Evolutionary conservation across 2,113 vertebrate genomes (phyloP).

Genomic region (Scolopax mira): DNA sequence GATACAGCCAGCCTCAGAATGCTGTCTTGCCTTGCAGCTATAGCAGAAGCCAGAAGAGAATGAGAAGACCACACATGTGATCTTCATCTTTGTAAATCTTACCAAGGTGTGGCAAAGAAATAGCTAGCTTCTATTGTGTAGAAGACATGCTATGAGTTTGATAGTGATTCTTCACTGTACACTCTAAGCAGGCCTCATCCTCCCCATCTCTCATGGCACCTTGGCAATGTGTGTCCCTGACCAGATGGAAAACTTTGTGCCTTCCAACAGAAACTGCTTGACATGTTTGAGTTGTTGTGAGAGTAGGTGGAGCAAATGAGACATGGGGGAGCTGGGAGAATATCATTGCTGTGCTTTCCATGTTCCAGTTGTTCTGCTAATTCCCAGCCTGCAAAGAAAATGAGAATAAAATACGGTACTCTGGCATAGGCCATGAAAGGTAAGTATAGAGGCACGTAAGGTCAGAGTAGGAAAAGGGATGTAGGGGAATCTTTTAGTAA

Average conservation of each 20-base stretch:
- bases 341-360: not conserved
- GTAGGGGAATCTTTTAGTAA: not conserved
- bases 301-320: not conserved
- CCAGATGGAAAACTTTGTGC: not conserved
- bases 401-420: not conserved
- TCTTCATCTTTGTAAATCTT: not conserved
- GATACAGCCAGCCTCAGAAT: not conserved
- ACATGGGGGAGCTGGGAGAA: not conserved
- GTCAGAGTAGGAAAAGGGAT: not conserved
- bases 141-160: not conserved
- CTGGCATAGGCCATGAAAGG: not conserved
- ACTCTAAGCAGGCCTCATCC: not conserved
- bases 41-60: not conserved
- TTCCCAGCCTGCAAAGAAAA: not conserved
- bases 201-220: not conserved
- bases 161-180: not conserved
- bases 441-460: not conserved
- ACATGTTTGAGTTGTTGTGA: not conserved
- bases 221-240: rapidly evolving
- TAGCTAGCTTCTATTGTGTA: not conserved
- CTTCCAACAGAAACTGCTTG: not conserved
- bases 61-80: not conserved
- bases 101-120: not conserved
- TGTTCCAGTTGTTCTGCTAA: not conserved
- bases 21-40: not conserved